These are phyloP conservation scores for Tenualosa thibaudeaui DNA, from an alignment of 2,797 vertebrate species.

Conservation along the genomic window DNA sequence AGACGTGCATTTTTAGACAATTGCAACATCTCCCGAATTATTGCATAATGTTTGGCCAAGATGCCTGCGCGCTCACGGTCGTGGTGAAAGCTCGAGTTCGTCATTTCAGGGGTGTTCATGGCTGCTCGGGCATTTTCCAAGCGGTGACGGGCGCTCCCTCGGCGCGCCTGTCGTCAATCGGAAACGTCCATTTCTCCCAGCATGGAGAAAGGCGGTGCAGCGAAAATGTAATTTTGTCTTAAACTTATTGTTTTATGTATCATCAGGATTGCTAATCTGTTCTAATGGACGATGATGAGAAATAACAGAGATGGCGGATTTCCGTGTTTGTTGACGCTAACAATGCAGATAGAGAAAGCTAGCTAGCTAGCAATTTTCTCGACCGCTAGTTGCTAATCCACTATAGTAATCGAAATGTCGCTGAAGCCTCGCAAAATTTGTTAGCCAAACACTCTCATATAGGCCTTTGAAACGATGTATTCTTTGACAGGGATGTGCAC, in stretches of 20 bases:
- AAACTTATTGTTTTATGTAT: neutral
- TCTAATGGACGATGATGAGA: neutral
- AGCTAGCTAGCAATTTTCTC: neutral
- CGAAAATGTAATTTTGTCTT: constrained; percentile 13
- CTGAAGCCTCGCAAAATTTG: neutral
- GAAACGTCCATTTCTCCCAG: constrained; percentile 52
- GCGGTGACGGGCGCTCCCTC: constrained; percentile 58
- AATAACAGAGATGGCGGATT: constrained; percentile 15
- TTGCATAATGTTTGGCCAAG: constrained; percentile 54
- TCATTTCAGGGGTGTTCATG: constrained; percentile 62
- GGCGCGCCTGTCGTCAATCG: constrained; percentile 63
- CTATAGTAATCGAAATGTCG: neutral
- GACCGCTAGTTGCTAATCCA: neutral
- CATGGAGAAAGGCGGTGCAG: constrained; percentile 43
- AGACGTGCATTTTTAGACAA: constrained; percentile 51
- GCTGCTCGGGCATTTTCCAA: constrained; percentile 64
- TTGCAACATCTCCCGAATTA: constrained; percentile 41
- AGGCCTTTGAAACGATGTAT: neutral
- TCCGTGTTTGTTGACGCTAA: constrained; percentile 23
- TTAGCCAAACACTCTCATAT: neutral
- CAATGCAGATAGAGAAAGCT: constrained; percentile 12
- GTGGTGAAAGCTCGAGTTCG: constrained; percentile 34
- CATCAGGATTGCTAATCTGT: neutral
- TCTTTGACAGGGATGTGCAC: neutral
- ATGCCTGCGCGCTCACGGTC: constrained; percentile 71